phyloP scores from a whole-genome alignment of 2,113 vertebrate species.

The Galbula dea region DNA sequence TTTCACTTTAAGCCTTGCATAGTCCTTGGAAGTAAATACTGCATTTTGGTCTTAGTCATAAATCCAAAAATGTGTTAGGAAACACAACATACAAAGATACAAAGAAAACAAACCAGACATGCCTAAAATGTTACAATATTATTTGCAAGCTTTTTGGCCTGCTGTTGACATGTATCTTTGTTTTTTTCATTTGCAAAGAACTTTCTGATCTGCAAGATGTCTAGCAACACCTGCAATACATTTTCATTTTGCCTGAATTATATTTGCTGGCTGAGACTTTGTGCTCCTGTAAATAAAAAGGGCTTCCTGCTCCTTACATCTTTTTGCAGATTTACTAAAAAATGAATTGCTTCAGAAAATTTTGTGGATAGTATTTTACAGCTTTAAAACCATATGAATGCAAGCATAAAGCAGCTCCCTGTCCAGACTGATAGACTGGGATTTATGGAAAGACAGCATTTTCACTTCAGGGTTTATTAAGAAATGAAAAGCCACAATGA shows the following conservation, averaged over 20 bases:
- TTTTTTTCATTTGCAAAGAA: neutral
- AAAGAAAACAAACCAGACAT: neutral
- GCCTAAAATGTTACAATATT: neutral
- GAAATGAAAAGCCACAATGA: neutral
- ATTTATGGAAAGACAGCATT: neutral
- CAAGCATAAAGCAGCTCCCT: neutral
- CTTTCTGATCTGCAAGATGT: neutral
- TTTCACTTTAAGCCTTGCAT: neutral
- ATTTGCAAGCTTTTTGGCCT: neutral
- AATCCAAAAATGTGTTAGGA: neutral
- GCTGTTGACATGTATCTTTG: neutral
- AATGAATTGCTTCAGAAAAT: neutral
- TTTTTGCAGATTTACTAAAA: neutral
- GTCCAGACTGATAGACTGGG: neutral
- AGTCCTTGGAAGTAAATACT: neutral
- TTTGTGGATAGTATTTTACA: neutral
- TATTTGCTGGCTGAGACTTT: neutral
- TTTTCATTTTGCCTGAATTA: neutral
- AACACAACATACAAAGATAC: neutral
- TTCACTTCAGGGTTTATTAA: slow-evolving; percentile 3
- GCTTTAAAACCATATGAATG: neutral
- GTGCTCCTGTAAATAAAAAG: neutral
- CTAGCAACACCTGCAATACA: neutral
- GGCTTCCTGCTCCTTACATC: neutral
- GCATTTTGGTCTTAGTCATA: neutral